These are phyloP conservation scores for Lutraria rhynchaena DNA, from an alignment of 1,140 invertebrate genomes.

Conservation along the genomic window DNA sequence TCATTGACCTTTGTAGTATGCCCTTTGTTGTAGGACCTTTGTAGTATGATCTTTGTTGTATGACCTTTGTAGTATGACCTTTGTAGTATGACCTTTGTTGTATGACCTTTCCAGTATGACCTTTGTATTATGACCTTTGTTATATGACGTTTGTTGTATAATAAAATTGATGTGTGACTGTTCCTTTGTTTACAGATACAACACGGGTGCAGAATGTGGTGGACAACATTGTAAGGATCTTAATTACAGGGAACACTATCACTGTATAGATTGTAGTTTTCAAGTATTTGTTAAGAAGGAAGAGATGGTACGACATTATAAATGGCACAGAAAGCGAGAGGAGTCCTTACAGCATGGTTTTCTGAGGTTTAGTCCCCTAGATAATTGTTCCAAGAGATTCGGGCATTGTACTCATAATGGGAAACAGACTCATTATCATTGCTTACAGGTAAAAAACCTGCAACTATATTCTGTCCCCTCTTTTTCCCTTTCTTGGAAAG, in stretches of 20 bases:
- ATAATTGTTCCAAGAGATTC: conserved; percentile 93
- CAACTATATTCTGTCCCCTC: too few relatives aligned
- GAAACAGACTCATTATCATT: conserved; percentile 99
- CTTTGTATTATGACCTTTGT: not conserved
- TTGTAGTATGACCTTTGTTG: too few relatives aligned
- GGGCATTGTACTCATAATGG: conserved; percentile 93
- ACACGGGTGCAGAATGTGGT: conserved; percentile 90
- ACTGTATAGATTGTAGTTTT: conserved; percentile 94
- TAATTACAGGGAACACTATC: conserved; percentile 96
- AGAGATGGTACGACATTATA: conserved; percentile 99
- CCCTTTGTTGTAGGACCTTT: too few relatives aligned
- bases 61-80: too few relatives aligned
- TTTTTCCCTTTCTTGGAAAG: too few relatives aligned
- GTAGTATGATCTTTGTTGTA: too few relatives aligned
- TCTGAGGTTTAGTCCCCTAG: conserved; percentile 95
- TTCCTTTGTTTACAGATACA: conserved; percentile 83
- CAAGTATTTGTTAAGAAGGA: conserved; percentile 97
- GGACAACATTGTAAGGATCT: conserved; percentile 90
- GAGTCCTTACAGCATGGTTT: conserved; percentile 98
- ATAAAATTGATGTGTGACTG: too few relatives aligned
- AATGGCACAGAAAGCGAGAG: conserved; percentile 99
- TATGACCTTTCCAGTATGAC: too few relatives aligned
- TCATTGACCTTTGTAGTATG: too few relatives aligned
- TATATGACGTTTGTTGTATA: too few relatives aligned
- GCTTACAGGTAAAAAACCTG: conserved; percentile 89